phyloP scores from a whole-genome alignment of 92 coral and sea anemone species.

The Porites rus region DNA sequence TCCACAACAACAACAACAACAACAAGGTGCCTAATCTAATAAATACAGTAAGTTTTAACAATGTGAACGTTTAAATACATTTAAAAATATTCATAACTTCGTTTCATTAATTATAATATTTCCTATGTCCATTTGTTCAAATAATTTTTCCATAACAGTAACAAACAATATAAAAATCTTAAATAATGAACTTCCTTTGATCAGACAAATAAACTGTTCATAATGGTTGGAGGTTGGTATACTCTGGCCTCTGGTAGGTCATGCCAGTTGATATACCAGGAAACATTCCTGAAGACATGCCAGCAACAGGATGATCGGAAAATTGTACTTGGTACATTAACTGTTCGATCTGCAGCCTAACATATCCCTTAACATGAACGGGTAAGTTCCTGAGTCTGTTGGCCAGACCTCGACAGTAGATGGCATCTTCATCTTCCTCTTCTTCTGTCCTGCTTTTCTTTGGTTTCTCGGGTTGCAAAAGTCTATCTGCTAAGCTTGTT shows the following conservation, averaged over 20 bases:
- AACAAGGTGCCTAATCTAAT: too few relatives aligned
- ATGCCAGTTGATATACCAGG: slow-evolving; percentile 14
- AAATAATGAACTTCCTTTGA: slow-evolving; percentile 15
- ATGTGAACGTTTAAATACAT: neutral
- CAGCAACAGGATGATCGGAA: slow-evolving; percentile 13
- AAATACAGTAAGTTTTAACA: too few relatives aligned
- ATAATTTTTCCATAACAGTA: slow-evolving; percentile 23
- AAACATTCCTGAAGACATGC: slow-evolving; percentile 13
- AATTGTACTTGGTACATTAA: slow-evolving; percentile 22
- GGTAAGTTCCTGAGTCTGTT: slow-evolving; percentile 29
- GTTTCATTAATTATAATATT: neutral
- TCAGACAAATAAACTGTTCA: slow-evolving; percentile 26
- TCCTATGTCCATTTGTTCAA: slow-evolving; percentile 18
- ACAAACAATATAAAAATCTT: slow-evolving; percentile 27
- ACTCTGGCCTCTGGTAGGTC: slow-evolving; percentile 32
- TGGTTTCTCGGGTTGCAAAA: slow-evolving; percentile 13
- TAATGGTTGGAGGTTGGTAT: slow-evolving; percentile 25
- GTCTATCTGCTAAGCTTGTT: slow-evolving; percentile 25
- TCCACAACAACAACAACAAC: too few relatives aligned
- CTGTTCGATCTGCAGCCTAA: slow-evolving; percentile 30
- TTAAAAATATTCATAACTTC: slow-evolving; percentile 5
- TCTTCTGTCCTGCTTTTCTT: slow-evolving; percentile 16
- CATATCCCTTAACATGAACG: slow-evolving; percentile 22
- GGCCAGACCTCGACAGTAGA: slow-evolving; percentile 31
- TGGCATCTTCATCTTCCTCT: slow-evolving; percentile 13